Conservation (phyloP, 1,140 invertebrate species). For the Mesaphorura yosii region DNA sequence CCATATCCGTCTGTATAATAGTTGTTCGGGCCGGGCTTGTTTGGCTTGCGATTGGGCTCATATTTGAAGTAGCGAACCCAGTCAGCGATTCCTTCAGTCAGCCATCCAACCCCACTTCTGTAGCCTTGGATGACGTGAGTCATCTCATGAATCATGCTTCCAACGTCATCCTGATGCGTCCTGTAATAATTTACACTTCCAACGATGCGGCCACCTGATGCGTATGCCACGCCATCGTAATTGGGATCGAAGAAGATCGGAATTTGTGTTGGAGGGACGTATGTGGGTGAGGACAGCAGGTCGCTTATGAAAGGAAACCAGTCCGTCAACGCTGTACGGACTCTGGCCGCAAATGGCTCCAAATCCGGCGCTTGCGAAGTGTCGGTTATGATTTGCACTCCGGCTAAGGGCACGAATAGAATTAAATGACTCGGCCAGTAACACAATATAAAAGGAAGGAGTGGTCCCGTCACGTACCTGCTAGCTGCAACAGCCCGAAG, state of each 20-base stretch:
- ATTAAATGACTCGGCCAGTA: too few species aligned
- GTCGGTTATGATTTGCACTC: constrained; percentile 11
- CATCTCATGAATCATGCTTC: constrained; percentile 29
- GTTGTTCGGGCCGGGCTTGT: constrained; percentile 10
- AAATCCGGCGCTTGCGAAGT: constrained; percentile 14
- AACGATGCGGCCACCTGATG: constrained; percentile 14
- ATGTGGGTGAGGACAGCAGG: constrained; percentile 12
- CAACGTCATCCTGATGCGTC: constrained; percentile 18
- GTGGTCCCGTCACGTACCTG: too few species aligned
- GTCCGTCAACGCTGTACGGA: constrained; percentile 9
- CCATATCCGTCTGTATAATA: constrained; percentile 25
- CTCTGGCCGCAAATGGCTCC: constrained; percentile 10
- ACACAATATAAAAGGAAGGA: too few species aligned
- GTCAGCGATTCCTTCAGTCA: constrained; percentile 26
- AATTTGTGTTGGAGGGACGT: constrained; percentile 12
- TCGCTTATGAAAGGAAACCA: constrained; percentile 19
- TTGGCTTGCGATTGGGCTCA: constrained; percentile 21
- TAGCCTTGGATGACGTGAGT: constrained; percentile 25
- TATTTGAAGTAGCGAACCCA: constrained; percentile 26
- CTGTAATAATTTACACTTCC: constrained; percentile 26
- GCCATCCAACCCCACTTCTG: constrained; percentile 14
- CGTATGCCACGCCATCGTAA: constrained; percentile 29
- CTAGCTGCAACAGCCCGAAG: too few species aligned
- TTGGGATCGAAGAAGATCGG: constrained; percentile 25
- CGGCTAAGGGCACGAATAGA: too few species aligned